Percentiles rank a stretch among this genome's conserved stretches.
Evolutionary conservation across 2,888 invertebrate species (phyloP).

Genomic region (Megaustenia siamemsis): DNA sequence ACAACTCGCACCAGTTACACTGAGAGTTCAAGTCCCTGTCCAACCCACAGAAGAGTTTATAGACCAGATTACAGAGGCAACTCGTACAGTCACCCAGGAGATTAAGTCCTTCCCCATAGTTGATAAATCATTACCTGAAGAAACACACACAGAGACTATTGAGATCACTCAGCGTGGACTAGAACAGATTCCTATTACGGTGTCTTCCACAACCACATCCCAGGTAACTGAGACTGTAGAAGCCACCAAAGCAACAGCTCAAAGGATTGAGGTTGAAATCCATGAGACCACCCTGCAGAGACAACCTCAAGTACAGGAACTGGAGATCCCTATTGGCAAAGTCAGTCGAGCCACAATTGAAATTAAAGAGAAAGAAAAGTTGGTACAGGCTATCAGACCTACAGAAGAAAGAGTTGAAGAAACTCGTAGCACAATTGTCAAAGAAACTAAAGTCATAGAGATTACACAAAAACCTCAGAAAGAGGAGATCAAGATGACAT

Average conservation of each 20-base stretch:
- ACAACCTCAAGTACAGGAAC: constrained; percentile 67
- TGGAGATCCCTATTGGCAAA: constrained; percentile 66
- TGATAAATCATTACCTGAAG: constrained; percentile 53
- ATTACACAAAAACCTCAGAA: constrained; percentile 54
- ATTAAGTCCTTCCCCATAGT: constrained; percentile 64
- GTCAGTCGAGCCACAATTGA: constrained; percentile 63
- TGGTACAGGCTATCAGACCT: constrained; percentile 63
- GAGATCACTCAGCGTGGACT: constrained; percentile 72
- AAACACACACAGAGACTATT: constrained; percentile 73
- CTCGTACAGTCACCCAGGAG: constrained; percentile 68
- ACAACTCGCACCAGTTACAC: constrained; percentile 64
- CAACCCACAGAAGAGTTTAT: constrained; percentile 61
- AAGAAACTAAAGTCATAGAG: constrained; percentile 53
- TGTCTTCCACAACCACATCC: constrained; percentile 62
- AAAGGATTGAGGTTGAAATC: constrained; percentile 74
- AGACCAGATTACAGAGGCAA: constrained; percentile 65
- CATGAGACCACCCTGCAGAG: constrained; percentile 69
- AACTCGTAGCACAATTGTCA: constrained; percentile 64
- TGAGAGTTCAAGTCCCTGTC: constrained; percentile 66
- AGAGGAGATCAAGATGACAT: constrained; percentile 62
- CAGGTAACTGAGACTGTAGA: constrained; percentile 60
- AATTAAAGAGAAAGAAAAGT: constrained; percentile 54
- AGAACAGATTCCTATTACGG: constrained; percentile 65
- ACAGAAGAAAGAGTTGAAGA: constrained; percentile 68
- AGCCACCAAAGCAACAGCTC: constrained; percentile 62